Evolutionary conservation across 2,113 vertebrate species (phyloP).

Genomic region (Scomber scombrus): DNA sequence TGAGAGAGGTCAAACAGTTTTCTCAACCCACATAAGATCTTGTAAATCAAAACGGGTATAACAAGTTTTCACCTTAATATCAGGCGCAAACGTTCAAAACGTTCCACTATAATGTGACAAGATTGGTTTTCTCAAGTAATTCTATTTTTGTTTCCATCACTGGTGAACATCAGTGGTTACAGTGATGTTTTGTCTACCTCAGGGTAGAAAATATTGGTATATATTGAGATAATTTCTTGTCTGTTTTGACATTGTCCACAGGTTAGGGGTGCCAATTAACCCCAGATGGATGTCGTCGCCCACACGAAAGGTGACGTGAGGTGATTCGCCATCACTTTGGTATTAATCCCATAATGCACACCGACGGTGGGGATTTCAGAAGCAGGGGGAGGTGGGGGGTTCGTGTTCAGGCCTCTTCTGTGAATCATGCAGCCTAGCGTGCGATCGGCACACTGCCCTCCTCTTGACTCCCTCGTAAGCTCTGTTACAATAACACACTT

Average conservation of each 20-base stretch:
- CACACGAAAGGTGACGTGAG: slow-evolving; percentile 58
- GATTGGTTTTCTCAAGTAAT: neutral
- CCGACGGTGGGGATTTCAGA: slow-evolving; percentile 62
- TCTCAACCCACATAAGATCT: neutral
- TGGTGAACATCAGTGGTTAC: slow-evolving; percentile 3
- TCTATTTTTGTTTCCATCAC: neutral
- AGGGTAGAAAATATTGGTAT: slow-evolving; percentile 3
- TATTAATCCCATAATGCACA: slow-evolving; percentile 50
- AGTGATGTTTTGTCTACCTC: slow-evolving; percentile 34
- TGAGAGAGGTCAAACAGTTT: neutral
- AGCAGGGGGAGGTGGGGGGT: slow-evolving; percentile 36
- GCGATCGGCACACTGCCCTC: slow-evolving; percentile 82
- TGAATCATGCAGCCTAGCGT: slow-evolving; percentile 78
- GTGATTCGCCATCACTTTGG: slow-evolving; percentile 55
- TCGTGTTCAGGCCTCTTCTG: slow-evolving; percentile 59
- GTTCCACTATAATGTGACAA: neutral
- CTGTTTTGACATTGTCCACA: slow-evolving; percentile 36
- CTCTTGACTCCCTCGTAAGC: slow-evolving; percentile 82
- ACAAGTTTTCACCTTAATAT: neutral
- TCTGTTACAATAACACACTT: slow-evolving; percentile 84
- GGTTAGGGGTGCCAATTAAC: slow-evolving; percentile 30
- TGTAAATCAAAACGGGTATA: neutral
- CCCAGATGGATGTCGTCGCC: slow-evolving; percentile 48
- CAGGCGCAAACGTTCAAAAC: neutral
- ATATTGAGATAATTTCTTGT: neutral